Base-by-base conservation (phyloP, 2,797 vertebrate species). In the Lutjanus argentimaculatus region DNA sequence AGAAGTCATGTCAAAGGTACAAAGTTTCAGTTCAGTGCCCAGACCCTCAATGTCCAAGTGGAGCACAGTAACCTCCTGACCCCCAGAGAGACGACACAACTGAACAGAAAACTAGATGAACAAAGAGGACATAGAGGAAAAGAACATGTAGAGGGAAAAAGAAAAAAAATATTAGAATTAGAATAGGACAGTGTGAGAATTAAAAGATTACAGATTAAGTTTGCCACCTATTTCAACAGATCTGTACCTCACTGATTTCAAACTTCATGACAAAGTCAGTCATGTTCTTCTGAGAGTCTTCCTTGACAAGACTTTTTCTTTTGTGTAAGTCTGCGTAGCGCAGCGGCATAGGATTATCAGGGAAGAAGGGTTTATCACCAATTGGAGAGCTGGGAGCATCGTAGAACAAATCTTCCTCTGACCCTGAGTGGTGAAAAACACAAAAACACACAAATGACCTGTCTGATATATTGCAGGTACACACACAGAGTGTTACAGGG, bases 341-440 rank as follows among this genome's bases (percentile, higher is more conserved):
- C 45, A 97, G 75, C 0, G 94, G 90, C 66, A 89, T 92, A 53
- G 93, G 89, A 17, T 92, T 72, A 65, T 95, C 94, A 62, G 97
- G 89, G 88, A 97, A 97, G 91, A 97, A 97, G 0, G 90, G 71
- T 62, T 80, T 19, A 1, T 98, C 97, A 61, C 96, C 96, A 0
- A 97, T 67, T 0, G 99, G 99, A 90, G 98, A 99, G 89, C 94
- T 97, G 25, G 96, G 96, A 25, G 98, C 98, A 83, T 99, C 99
- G 67, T 95, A 99, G 93, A 97, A 99, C 77, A 96, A 80, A 90
- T 99, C 98, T 80, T 99, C 99, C 70, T 99, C 97, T 52, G 98
- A 98, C 52, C 98, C 97, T 98, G 93, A 86, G 40, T 11, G 30
- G 30, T 61, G 12, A 66, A 8, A 85, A 68, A 69, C 72, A 22